Evolutionary conservation across 2,888 invertebrate species (phyloP), one percentile per base, ranked within the genome.

Genomic region (Andrena hattorfiana): DNA sequence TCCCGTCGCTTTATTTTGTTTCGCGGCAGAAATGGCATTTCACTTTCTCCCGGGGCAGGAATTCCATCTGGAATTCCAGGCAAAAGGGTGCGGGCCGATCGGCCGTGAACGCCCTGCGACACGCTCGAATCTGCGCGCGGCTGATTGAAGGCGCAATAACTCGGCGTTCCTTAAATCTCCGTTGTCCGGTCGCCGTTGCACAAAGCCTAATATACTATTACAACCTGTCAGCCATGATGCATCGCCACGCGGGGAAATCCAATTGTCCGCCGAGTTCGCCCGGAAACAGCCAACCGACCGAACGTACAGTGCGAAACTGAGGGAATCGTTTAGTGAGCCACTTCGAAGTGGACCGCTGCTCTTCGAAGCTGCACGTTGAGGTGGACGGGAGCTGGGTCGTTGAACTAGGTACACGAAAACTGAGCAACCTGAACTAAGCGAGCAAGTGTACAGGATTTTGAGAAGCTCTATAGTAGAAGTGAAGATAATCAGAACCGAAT

Each of bases 21-120:
- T 79, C 82, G 68, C 70, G 75, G 73, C 81, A 62, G 68, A 74
- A 76, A 71, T 51, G 85, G 73, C 82, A 81, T 86, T 88, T 87
- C 86, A 86, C 86, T 89, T 89, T 89, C 89, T 88, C 89, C 42
- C 89, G 63, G 32, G 72, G 69, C 77, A 77, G 77, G 76, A 85
- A 88, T 88, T 88, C 88, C 88, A 81, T 48, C 28, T 67, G 85
- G 81, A 85, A 88, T 88, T 87, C 87, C 84, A 74, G 74, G 60
- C 78, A 80, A 74, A 84, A 88, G 87, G 87, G 87, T 85, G 87
- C 85, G 87, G 86, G 56, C 76, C 67, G 83, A 84, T 84, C 81
- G 84, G 30, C 72, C 83, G 77, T 77, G 82, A 86, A 84, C 88
- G 86, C 84, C 84, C 81, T 73, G 77, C 72, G 77, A 79, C 64